Percentiles rank a stretch among this genome's conserved stretches.
Conservation (phyloP, 2,797 vertebrate species). For the Denticeps clupeoides region DNA sequence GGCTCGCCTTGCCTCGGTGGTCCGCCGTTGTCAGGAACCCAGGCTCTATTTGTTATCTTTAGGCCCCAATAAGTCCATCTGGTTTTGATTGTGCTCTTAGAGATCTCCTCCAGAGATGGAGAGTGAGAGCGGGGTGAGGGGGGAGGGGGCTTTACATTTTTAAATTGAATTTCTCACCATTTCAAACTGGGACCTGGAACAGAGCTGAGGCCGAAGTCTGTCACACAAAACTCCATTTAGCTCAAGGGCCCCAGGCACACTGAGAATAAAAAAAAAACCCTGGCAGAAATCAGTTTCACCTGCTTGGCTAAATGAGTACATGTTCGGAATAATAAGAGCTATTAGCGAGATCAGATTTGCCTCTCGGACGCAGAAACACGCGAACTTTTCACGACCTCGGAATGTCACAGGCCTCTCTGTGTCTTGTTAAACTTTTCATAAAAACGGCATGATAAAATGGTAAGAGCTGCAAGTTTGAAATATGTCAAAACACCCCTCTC, state of each 20-base stretch:
- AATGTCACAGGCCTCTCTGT: slow-evolving; percentile 46
- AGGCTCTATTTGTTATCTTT: slow-evolving; percentile 91
- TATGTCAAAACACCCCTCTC: slow-evolving; percentile 10
- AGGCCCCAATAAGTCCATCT: slow-evolving; percentile 88
- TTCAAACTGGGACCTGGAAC: slow-evolving; percentile 71
- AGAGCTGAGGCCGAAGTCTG: slow-evolving; percentile 58
- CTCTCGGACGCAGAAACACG: slow-evolving; percentile 45
- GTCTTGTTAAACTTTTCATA: slow-evolving; percentile 45
- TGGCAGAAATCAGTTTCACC: slow-evolving; percentile 84
- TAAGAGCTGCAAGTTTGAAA: slow-evolving; percentile 25
- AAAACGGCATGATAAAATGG: slow-evolving; percentile 43
- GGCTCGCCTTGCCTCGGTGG: slow-evolving; percentile 66
- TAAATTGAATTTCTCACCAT: slow-evolving; percentile 96
- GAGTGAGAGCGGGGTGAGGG: slow-evolving; percentile 54
- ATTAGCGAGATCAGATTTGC: slow-evolving; percentile 61
- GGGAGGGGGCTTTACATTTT: slow-evolving; percentile 50
- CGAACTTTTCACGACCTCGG: slow-evolving; percentile 68
- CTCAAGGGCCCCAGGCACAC: slow-evolving; percentile 57
- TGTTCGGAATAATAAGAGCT: slow-evolving; percentile 69
- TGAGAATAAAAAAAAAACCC: slow-evolving; percentile 31
- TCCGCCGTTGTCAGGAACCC: slow-evolving; percentile 74
- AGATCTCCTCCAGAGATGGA: slow-evolving; percentile 73
- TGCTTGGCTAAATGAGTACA: slow-evolving; percentile 70
- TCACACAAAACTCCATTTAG: slow-evolving; percentile 56
- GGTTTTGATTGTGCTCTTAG: slow-evolving; percentile 92